A percentile compares a stretch with the other conserved stretches of the same genome.
These are phyloP conservation scores for Himalopsyche tibetana DNA, from an alignment of 2,888 invertebrate genomes.

Conservation along the genomic window DNA sequence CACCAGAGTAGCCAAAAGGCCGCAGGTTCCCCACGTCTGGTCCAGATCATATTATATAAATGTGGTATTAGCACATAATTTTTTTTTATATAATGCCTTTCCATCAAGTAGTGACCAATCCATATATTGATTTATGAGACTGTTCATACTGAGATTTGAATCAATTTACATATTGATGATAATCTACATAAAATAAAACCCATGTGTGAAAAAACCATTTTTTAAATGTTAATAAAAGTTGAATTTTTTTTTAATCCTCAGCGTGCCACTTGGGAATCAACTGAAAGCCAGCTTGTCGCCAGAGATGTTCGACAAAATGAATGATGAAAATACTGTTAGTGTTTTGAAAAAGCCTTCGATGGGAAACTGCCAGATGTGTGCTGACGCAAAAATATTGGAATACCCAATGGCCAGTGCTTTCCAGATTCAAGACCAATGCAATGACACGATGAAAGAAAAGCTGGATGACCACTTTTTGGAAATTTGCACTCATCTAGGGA, in stretches of 20 bases:
- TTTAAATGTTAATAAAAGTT: background rate
- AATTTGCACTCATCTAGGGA: conserved; percentile 18
- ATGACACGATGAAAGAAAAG: conserved; percentile 59
- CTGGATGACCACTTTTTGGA: conserved; percentile 9
- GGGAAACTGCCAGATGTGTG: conserved; percentile 57
- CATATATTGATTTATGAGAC: too few relatives aligned
- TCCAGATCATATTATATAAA: too few relatives aligned
- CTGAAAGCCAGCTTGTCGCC: background rate
- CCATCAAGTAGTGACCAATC: too few relatives aligned
- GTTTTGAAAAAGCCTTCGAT: conserved; percentile 51
- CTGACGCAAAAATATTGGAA: conserved; percentile 48
- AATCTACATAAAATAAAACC: too few relatives aligned
- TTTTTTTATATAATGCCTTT: too few relatives aligned
- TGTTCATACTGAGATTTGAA: too few relatives aligned
- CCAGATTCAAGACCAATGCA: conserved; percentile 66
- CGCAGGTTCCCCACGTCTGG: too few relatives aligned
- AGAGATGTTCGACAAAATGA: background rate
- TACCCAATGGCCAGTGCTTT: conserved; percentile 61
- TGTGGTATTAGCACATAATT: too few relatives aligned
- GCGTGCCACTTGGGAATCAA: background rate
- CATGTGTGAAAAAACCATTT: too few relatives aligned
- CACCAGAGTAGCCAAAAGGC: too few relatives aligned
- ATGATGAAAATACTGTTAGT: background rate
- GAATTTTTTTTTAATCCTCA: background rate
- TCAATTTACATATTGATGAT: too few relatives aligned